Evolutionary conservation across 2,113 vertebrate species (phyloP).

Genomic region (cattle (Bos taurus)): DNA sequence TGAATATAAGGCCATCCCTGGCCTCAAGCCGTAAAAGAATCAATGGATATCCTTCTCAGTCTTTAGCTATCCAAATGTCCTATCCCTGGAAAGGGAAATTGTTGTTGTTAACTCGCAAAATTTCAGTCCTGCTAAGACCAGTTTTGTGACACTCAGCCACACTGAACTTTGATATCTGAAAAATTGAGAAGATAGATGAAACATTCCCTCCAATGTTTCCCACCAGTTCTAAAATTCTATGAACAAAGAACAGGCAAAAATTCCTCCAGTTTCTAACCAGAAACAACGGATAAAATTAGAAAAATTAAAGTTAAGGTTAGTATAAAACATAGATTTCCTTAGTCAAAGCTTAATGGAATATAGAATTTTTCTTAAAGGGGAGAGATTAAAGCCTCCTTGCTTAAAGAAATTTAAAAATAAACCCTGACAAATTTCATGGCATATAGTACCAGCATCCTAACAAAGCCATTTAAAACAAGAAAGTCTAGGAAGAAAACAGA

Average conservation of each 20-base stretch:
- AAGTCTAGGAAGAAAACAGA: conserved; percentile 10
- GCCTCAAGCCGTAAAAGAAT: not conserved
- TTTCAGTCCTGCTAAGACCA: not conserved
- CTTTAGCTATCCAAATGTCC: not conserved
- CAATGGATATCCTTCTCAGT: not conserved
- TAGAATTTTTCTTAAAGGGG: not conserved
- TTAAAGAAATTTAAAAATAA: conserved; percentile 26
- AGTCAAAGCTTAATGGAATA: not conserved
- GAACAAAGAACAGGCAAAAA: not conserved
- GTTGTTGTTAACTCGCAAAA: not conserved
- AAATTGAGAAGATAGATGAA: not conserved
- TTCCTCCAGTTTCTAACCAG: not conserved
- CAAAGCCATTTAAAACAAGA: not conserved
- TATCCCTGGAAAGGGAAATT: not conserved
- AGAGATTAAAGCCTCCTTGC: not conserved
- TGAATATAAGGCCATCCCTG: not conserved
- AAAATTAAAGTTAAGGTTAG: not conserved
- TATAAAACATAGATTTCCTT: not conserved
- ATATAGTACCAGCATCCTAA: not conserved
- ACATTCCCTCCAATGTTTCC: not conserved
- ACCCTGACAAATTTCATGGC: not conserved
- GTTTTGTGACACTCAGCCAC: not conserved
- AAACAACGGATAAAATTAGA: not conserved
- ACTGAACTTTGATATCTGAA: not conserved
- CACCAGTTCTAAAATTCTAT: not conserved